Percentiles rank a stretch among this genome's conserved stretches.
Conservation (phyloP, 2,888 invertebrate genomes). For the Lepidochrysops patricia region DNA sequence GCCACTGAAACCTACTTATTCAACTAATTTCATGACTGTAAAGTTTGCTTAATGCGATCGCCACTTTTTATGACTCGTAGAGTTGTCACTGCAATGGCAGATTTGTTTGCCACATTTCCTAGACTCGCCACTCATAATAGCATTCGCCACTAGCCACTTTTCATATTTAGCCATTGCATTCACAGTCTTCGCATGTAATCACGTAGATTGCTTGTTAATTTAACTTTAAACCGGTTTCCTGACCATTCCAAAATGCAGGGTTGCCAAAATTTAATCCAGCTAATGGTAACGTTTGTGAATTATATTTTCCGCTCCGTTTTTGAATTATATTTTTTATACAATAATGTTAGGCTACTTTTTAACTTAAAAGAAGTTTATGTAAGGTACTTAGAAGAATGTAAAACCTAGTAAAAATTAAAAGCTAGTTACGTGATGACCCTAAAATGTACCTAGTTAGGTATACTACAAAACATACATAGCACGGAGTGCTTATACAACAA, state of each 20-base stretch:
- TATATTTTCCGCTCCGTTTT: background rate
- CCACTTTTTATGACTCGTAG: too few species aligned
- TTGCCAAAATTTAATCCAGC: slow-evolving; percentile 4
- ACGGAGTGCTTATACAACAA: background rate
- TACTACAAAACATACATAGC: too few species aligned
- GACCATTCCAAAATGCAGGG: background rate
- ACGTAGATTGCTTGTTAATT: slow-evolving; percentile 4
- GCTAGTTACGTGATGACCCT: too few species aligned
- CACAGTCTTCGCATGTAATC: slow-evolving; percentile 1
- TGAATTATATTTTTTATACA: background rate
- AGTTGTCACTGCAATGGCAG: too few species aligned
- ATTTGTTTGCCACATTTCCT: too few species aligned
- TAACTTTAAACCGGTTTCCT: background rate
- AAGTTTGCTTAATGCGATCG: too few species aligned
- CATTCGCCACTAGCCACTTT: background rate
- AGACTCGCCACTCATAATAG: too few species aligned
- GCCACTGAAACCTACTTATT: too few species aligned
- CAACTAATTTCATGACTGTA: too few species aligned
- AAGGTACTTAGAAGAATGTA: background rate
- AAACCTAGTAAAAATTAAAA: too few species aligned
- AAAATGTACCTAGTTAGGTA: too few species aligned
- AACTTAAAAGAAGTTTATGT: background rate
- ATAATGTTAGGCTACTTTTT: too few species aligned
- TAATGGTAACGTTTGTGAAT: background rate
- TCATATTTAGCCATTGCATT: background rate